These are phyloP conservation scores for Lasioglossum baleicum DNA, from an alignment of 1,140 invertebrate species.

Conservation along the genomic window DNA sequence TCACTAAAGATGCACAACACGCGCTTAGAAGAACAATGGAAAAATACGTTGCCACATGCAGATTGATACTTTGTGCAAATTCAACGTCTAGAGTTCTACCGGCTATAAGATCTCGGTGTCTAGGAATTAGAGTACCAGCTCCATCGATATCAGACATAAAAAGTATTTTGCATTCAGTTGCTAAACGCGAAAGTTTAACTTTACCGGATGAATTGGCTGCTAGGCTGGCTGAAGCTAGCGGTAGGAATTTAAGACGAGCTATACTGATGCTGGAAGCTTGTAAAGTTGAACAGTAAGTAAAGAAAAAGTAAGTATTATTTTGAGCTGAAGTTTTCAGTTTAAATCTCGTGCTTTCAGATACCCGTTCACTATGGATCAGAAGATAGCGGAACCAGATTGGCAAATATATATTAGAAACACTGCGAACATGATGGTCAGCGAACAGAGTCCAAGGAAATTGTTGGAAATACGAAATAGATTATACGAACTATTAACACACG, in stretches of 20 bases:
- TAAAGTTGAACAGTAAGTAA: slow-evolving; percentile 90
- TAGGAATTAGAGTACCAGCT: slow-evolving; percentile 94
- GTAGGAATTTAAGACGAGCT: slow-evolving; percentile 95
- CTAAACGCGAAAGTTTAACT: slow-evolving; percentile 91
- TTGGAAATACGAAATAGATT: slow-evolving; percentile 92
- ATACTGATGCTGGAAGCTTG: slow-evolving; percentile 96
- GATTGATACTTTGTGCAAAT: slow-evolving; percentile 96
- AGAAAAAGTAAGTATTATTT: background rate
- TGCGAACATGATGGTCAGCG: slow-evolving; percentile 91
- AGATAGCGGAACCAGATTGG: slow-evolving; percentile 95
- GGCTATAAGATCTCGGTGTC: slow-evolving; percentile 96
- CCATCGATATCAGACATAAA: slow-evolving; percentile 90
- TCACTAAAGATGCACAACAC: slow-evolving; percentile 99
- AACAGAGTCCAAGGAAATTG: slow-evolving; percentile 93
- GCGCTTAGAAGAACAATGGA: slow-evolving; percentile 99
- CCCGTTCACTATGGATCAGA: slow-evolving; percentile 91
- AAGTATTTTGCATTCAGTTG: slow-evolving; percentile 84
- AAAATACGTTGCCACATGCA: slow-evolving; percentile 97
- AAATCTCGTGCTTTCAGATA: slow-evolving; percentile 79
- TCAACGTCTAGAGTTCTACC: slow-evolving; percentile 97
- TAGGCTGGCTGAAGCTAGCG: slow-evolving; percentile 89
- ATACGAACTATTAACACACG: slow-evolving; percentile 96
- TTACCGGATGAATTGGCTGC: slow-evolving; percentile 89
- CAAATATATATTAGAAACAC: slow-evolving; percentile 93
- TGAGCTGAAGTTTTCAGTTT: background rate